phyloP scores from a whole-genome alignment of 2,797 vertebrate genomes.

The Sebastes elongatus region DNA sequence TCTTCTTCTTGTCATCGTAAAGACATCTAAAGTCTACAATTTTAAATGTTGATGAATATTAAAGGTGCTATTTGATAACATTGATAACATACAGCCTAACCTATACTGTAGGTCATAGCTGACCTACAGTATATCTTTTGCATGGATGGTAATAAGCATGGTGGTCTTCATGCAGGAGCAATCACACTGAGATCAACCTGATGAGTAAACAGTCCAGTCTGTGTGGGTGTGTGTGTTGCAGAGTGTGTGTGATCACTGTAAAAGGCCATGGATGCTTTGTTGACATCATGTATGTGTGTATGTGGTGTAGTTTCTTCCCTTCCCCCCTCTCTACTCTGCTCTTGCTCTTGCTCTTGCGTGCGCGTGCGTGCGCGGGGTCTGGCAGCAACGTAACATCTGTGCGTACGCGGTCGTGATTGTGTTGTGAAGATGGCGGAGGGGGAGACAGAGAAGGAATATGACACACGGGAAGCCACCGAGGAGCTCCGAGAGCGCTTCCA shows the following conservation, averaged over 20 bases:
- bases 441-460: slow-evolving; percentile 94
- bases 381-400: slow-evolving; percentile 81
- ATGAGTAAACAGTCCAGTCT: too few species aligned
- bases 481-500: slow-evolving; percentile 88
- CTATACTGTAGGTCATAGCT: too few species aligned
- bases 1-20: background rate
- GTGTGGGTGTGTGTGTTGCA: too few species aligned
- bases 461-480: slow-evolving; percentile 87
- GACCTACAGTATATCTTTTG: too few species aligned
- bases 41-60: background rate
- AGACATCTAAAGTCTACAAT: background rate
- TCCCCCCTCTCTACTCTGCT: background rate
- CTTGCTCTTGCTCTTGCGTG: slow-evolving; percentile 61
- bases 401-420: slow-evolving; percentile 96
- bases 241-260: slow-evolving; percentile 20
- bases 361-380: slow-evolving; percentile 78
- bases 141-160: too few species aligned
- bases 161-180: too few species aligned
- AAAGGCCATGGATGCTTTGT: slow-evolving; percentile 59
- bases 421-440: slow-evolving; percentile 99
- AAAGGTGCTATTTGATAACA: too few species aligned
- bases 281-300: slow-evolving; percentile 42
- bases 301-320: slow-evolving; percentile 41
- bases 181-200: too few species aligned
- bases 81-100: too few species aligned